Percentiles rank a stretch among this genome's conserved stretches.
Conservation (phyloP, 2,113 vertebrate genomes). For the Malaclemys terrapin region DNA sequence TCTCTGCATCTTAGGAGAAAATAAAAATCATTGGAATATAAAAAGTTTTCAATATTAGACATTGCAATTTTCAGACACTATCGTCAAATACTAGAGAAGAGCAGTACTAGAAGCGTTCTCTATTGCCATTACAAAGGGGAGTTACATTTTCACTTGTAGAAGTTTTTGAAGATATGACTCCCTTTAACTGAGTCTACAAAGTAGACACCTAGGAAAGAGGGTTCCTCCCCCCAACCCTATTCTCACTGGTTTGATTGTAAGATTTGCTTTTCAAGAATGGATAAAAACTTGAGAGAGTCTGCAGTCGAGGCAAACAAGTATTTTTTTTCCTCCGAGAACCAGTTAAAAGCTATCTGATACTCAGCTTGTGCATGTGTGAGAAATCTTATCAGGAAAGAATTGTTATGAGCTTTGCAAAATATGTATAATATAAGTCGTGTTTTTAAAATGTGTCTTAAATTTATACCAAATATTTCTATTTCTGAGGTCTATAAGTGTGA, state of each 20-base stretch:
- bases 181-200: background rate
- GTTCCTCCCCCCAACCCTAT: background rate
- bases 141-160: background rate
- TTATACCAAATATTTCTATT: background rate
- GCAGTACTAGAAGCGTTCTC: conserved; percentile 14
- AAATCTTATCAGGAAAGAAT: background rate
- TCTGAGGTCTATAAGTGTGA: conserved; percentile 31
- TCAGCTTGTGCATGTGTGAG: rapidly evolving
- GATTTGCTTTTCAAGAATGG: background rate
- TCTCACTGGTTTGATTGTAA: conserved; percentile 20
- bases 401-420: background rate
- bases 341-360: background rate
- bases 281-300: background rate
- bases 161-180: conserved; percentile 5
- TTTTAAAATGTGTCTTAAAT: background rate
- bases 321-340: background rate
- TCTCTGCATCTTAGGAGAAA: background rate
- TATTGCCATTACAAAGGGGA: background rate
- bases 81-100: background rate
- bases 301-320: background rate
- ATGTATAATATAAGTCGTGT: background rate
- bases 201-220: background rate
- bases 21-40: background rate
- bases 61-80: background rate
- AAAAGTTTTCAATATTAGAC: background rate